Evolutionary conservation across 2,888 invertebrate species (phyloP).

Genomic region (Apantesis nais): DNA sequence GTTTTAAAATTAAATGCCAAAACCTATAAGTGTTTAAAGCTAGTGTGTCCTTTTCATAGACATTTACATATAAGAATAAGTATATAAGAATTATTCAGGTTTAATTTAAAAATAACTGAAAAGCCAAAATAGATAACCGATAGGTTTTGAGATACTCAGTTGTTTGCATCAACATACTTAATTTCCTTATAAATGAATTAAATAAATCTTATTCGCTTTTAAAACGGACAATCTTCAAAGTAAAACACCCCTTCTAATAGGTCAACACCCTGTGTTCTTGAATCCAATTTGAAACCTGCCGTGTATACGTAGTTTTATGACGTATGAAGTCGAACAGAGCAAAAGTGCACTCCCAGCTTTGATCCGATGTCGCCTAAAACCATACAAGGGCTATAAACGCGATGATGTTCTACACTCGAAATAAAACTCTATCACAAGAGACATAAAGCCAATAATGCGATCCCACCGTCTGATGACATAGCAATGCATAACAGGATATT

Average conservation of each 20-base stretch:
- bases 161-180: too few species aligned
- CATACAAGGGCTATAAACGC: background rate
- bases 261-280: slow-evolving; percentile 9
- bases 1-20: too few species aligned
- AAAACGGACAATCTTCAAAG: background rate
- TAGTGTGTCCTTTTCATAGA: too few species aligned
- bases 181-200: background rate
- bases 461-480: slow-evolving; percentile 34
- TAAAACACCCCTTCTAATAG: background rate
- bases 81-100: too few species aligned
- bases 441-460: slow-evolving; percentile 20
- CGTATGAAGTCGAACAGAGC: slow-evolving; percentile 31
- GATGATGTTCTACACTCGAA: background rate
- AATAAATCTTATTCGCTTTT: background rate
- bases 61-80: too few species aligned
- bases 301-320: slow-evolving; percentile 28
- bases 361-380: slow-evolving; percentile 26
- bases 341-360: slow-evolving; percentile 39
- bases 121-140: too few species aligned
- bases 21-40: too few species aligned
- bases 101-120: too few species aligned
- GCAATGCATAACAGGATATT: slow-evolving; percentile 66
- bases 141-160: too few species aligned
- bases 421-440: slow-evolving; percentile 21
- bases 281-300: slow-evolving; percentile 32